A percentile compares a stretch with the other conserved stretches of the same genome.
phyloP scores from a whole-genome alignment of 2,113 vertebrate species.

The Myrmecobius fasciatus region DNA sequence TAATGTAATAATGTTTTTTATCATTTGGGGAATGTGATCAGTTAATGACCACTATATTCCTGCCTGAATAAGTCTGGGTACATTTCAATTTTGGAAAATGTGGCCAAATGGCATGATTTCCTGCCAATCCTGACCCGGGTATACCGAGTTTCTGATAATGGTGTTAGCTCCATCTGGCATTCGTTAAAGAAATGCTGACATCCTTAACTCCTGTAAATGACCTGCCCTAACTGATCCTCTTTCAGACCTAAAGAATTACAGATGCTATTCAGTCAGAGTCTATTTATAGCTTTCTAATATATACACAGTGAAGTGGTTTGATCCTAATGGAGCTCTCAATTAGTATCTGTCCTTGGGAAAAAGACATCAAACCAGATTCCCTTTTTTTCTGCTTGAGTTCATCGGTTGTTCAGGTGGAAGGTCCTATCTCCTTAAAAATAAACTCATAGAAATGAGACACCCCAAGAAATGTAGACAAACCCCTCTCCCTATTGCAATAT shows the following conservation, averaged over 20 bases:
- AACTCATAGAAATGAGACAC: not conserved
- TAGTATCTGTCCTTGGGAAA: not conserved
- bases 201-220: not conserved
- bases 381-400: conserved; percentile 5
- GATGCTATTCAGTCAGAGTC: not conserved
- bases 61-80: not conserved
- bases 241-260: not conserved
- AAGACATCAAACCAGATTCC: not conserved
- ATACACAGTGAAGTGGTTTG: conserved; percentile 1
- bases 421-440: conserved; percentile 31
- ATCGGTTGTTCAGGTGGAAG: conserved; percentile 16
- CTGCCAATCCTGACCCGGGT: not conserved
- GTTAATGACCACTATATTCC: not conserved
- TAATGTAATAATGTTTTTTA: not conserved
- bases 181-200: not conserved
- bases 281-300: not conserved
- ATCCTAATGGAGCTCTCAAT: conserved; percentile 21
- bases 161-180: not conserved
- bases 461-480: conserved; percentile 28
- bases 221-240: not conserved
- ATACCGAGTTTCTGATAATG: conserved; percentile 21
- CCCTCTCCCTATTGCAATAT: conserved; percentile 43
- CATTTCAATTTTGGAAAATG: conserved; percentile 35
- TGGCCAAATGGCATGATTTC: not conserved
- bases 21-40: conserved; percentile 31